Conservation (phyloP, 64 coral and sea anemone genomes). For the Acropora yongei region DNA sequence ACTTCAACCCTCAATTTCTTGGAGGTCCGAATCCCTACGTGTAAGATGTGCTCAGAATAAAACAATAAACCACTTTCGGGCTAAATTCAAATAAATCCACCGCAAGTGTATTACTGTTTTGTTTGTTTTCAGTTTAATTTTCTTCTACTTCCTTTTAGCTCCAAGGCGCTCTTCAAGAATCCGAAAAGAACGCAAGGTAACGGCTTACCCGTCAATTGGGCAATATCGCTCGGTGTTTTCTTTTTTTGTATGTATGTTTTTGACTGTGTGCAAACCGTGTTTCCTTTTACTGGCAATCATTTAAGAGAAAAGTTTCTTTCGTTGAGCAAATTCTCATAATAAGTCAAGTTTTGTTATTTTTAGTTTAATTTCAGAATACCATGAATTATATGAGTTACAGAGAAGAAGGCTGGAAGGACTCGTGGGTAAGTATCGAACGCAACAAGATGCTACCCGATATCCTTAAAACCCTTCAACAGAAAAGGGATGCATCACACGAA, state of each 20-base stretch:
- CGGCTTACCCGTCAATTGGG: not conserved
- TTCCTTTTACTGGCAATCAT: not conserved
- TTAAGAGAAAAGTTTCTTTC: not conserved
- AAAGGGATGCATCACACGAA: too few species aligned
- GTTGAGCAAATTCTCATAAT: not conserved
- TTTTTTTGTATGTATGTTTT: not conserved
- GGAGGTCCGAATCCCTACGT: too few species aligned
- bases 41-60: too few species aligned
- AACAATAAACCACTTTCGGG: too few species aligned
- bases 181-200: conserved; percentile 96
- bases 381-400: conserved; percentile 95
- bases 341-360: not conserved
- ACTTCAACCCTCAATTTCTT: too few species aligned
- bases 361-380: conserved; percentile 94
- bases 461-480: not conserved
- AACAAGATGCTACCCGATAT: not conserved
- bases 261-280: not conserved
- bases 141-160: conserved; percentile 51
- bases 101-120: too few species aligned
- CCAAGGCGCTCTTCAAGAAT: conserved; percentile 87
- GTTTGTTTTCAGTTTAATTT: not conserved
- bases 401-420: conserved; percentile 85
- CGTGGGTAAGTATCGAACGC: conserved; percentile 64
- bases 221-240: too few species aligned
- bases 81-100: not conserved